phyloP scores from a whole-genome alignment of 1,140 invertebrate species.

The Thaumatotibia leucotreta region DNA sequence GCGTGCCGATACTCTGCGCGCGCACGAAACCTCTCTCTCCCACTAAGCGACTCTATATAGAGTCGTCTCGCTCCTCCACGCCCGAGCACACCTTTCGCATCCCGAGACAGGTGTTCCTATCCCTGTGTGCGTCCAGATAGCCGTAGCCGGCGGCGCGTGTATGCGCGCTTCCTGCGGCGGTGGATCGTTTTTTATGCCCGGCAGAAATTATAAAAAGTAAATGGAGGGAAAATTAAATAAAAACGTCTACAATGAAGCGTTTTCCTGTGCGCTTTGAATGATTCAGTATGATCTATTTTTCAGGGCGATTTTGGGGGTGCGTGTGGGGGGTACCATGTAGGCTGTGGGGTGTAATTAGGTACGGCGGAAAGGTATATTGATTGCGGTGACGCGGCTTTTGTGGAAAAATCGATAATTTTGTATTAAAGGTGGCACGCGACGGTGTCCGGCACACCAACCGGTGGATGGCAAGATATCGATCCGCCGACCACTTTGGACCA shows the following conservation, averaged over 20 bases:
- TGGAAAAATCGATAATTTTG: conserved; percentile 75
- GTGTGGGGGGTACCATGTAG: conserved; percentile 57
- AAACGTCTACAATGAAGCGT: conserved; percentile 75
- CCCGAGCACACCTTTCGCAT: conserved; percentile 71
- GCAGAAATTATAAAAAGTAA: conserved; percentile 76
- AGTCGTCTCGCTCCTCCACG: conserved; percentile 47
- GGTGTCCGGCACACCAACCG: conserved; percentile 62
- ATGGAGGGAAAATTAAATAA: conserved; percentile 76
- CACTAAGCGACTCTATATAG: conserved; percentile 37
- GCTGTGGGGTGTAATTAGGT: conserved; percentile 69
- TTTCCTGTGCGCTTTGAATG: conserved; percentile 73
- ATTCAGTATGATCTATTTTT: conserved; percentile 70
- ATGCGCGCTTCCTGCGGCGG: conserved; percentile 71
- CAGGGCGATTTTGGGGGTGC: conserved; percentile 66
- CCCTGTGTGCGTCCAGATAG: conserved; percentile 63
- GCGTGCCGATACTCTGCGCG: conserved; percentile 66
- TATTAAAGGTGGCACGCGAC: conserved; percentile 72
- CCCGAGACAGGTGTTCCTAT: conserved; percentile 72
- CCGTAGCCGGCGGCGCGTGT: conserved; percentile 24
- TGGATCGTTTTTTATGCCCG: conserved; percentile 74
- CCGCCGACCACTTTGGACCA: no score
- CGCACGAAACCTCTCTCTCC: conserved; percentile 54
- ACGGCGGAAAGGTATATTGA: conserved; percentile 74
- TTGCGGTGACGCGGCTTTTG: conserved; percentile 72
- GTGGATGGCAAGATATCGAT: conserved; percentile 66